These are phyloP conservation scores for Drosophila serrata DNA, from an alignment of 1,140 invertebrate species.

Conservation along the genomic window DNA sequence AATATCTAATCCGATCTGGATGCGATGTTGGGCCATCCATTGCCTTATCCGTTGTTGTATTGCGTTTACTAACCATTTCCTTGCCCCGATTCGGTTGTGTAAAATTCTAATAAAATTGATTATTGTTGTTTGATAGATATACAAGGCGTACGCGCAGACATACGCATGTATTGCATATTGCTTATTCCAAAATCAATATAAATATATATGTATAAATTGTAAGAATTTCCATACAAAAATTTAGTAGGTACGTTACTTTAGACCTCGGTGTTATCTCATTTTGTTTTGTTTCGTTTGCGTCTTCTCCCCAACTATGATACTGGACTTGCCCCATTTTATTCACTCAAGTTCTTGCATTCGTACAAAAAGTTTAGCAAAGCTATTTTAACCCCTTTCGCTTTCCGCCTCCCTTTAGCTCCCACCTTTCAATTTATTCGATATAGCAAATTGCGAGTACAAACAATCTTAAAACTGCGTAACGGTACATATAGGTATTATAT, in stretches of 20 bases:
- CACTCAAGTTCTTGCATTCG: constrained; percentile 64
- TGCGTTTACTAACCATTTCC: constrained; percentile 34
- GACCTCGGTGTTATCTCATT: constrained; percentile 81
- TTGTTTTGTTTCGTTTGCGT: constrained; percentile 47
- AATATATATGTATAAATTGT: constrained; percentile 85
- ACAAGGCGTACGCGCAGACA: constrained; percentile 62
- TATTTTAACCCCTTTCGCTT: constrained; percentile 29
- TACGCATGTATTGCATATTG: constrained; percentile 76
- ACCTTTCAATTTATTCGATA: constrained; percentile 52
- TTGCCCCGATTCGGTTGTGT: constrained; percentile 58
- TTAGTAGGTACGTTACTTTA: constrained; percentile 85
- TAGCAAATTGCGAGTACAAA: constrained; percentile 81
- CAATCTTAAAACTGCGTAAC: constrained; percentile 80
- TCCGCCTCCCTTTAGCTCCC: neutral
- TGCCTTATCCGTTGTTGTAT: constrained; percentile 20
- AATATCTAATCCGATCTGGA: neutral
- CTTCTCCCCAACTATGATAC: constrained; percentile 61
- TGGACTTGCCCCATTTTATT: constrained; percentile 65
- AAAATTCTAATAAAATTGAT: constrained; percentile 83
- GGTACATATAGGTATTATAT: constrained; percentile 63
- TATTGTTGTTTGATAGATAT: constrained; percentile 81
- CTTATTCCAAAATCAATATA: constrained; percentile 84
- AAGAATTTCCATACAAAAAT: constrained; percentile 85
- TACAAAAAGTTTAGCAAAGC: constrained; percentile 72
- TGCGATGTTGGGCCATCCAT: constrained; percentile 8